Conservation (phyloP, 2,888 invertebrate species). For the Sialis lutaria region DNA sequence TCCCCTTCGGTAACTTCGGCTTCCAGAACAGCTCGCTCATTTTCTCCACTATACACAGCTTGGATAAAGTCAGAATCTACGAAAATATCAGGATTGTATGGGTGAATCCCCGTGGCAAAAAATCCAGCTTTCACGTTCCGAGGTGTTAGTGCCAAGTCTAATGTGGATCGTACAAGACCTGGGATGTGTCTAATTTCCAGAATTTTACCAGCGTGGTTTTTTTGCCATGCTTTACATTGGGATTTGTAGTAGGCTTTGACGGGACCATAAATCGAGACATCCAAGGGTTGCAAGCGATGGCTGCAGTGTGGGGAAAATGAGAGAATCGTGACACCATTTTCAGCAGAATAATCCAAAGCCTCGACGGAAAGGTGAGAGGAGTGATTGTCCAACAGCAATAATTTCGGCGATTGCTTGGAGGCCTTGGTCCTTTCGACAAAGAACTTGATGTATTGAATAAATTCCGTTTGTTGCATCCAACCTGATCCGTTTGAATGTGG, state of each 20-base stretch:
- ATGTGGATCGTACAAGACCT: slow-evolving; percentile 12
- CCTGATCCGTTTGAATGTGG: slow-evolving; percentile 11
- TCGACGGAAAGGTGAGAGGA: too few relatives aligned
- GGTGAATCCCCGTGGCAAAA: slow-evolving; percentile 8
- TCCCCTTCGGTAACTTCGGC: too few relatives aligned
- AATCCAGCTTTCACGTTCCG: slow-evolving; percentile 9
- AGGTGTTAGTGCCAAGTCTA: slow-evolving; percentile 9
- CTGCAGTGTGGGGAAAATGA: too few relatives aligned
- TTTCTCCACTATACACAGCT: slow-evolving; percentile 4
- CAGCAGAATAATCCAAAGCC: slow-evolving; percentile 13
- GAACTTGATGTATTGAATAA: slow-evolving; percentile 9
- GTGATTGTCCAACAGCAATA: slow-evolving; percentile 12
- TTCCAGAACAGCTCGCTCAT: too few relatives aligned
- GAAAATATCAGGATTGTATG: slow-evolving; percentile 10
- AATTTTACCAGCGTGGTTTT: slow-evolving; percentile 12
- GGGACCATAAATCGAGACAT: too few relatives aligned
- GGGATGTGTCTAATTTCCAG: slow-evolving; percentile 9
- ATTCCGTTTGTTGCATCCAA: slow-evolving; percentile 16
- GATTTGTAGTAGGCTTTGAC: too few relatives aligned
- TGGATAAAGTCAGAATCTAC: slow-evolving; percentile 9
- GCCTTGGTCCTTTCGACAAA: slow-evolving; percentile 8
- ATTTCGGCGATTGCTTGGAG: slow-evolving; percentile 7
- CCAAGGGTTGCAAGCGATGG: too few relatives aligned
- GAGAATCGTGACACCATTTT: too few relatives aligned
- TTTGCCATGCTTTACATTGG: slow-evolving; percentile 10